Evolutionary conservation across 2,113 vertebrate species (phyloP), one percentile per base, ranked within the genome.

Genomic region (Hepsetus odoe): DNA sequence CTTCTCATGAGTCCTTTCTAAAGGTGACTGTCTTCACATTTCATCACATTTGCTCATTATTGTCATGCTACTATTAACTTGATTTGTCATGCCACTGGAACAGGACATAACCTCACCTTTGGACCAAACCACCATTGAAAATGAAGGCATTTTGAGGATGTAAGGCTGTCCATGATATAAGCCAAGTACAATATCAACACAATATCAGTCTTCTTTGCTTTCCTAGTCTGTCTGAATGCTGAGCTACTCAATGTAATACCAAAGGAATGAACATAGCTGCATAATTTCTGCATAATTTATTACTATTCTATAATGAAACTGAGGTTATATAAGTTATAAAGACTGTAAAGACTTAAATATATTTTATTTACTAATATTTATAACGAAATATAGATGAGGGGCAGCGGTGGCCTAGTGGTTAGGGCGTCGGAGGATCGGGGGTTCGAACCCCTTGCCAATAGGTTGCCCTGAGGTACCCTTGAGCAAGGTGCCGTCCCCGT

Each of bases 11-110:
- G 14, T 22, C 33, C 12, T 53, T 71, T 56, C 22, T 11, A 16
- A 20, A 66, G 46, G 33, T 55, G 32, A 30, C 35, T 26, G 30
- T 7, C 51, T 62, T 24, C 40, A 46, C 16, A 7, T 64, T 33
- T 74, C 38, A 5, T 49, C 44, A 66, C n/a, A 38, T 53, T 76
- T 76, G 33, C 33, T 42, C 32, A 67, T 67, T 67, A 11, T 12
- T 38, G 32, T 20, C 32, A 35, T 65, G 22, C 2, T 35, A 30
- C 59, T 28, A 32, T 20, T 49, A 24, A 28, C 26, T 40, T 55
- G 16, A 66, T 35, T 40, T n/a, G 35, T 66, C 62, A 56, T 55
- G 40, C 64, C 16, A 18, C 22, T 40, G 30, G 14, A 66, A 13
- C 2, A 67, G 62, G 49, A 66, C 26, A 22, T 35, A 40, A 56